These are phyloP conservation scores for Genyomyrus donnyi DNA, from an alignment of 2,113 vertebrate species.

Conservation along the genomic window DNA sequence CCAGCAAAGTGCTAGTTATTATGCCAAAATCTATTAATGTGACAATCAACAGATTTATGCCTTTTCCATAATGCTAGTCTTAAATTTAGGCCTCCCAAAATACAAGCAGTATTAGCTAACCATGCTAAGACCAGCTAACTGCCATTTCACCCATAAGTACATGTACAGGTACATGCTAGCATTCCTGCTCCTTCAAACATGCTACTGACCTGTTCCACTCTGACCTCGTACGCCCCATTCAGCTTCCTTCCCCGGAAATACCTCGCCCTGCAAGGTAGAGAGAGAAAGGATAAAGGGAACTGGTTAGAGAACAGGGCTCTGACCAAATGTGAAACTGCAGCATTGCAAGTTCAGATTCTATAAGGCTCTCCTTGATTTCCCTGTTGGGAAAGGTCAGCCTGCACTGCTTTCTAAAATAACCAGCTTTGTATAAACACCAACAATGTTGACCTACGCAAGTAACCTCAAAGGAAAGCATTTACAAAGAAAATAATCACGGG, in stretches of 20 bases:
- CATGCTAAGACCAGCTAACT: neutral
- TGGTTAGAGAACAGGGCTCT: neutral
- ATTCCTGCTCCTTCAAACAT: neutral
- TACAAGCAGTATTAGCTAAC: neutral
- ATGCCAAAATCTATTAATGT: neutral
- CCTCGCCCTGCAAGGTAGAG: conserved; percentile 68
- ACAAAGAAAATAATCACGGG: neutral
- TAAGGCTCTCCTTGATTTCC: neutral
- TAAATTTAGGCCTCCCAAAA: neutral
- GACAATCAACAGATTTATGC: neutral
- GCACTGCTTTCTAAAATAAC: neutral
- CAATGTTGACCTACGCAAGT: neutral
- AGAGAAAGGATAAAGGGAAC: neutral
- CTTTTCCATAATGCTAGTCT: neutral
- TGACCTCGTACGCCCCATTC: conserved; percentile 85
- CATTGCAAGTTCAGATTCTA: neutral
- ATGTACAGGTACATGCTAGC: neutral
- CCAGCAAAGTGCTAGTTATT: neutral
- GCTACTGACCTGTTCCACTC: conserved; percentile 85
- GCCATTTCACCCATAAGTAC: neutral
- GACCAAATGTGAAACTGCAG: neutral
- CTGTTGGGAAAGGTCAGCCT: neutral
- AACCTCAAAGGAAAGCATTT: neutral
- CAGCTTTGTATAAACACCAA: neutral
- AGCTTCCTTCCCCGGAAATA: conserved; percentile 90